Evolutionary conservation across 1,140 invertebrate genomes (phyloP).

Genomic region (Protaetia brevitarsis): DNA sequence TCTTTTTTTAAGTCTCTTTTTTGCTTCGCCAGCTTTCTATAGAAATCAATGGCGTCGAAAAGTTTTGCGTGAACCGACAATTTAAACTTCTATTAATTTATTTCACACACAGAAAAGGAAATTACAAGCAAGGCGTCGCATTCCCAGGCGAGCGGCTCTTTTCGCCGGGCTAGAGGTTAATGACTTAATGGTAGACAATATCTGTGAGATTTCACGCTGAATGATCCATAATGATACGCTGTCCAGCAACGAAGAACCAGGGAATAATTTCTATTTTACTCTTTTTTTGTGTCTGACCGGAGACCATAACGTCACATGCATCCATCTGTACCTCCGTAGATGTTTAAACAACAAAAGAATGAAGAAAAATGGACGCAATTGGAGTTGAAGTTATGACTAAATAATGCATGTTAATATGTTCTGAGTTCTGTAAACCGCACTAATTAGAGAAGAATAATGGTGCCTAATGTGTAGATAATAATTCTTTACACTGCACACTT

Average conservation of each 20-base stretch:
- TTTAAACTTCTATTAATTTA: constrained; percentile 17
- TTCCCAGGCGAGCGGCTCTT: background rate
- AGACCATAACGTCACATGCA: constrained; percentile 18
- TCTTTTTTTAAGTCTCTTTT: background rate
- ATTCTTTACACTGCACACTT: too few species aligned
- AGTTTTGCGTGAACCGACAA: background rate
- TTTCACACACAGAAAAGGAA: constrained; percentile 12
- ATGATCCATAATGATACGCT: constrained; percentile 33
- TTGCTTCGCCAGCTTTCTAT: background rate
- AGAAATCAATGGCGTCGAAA: background rate
- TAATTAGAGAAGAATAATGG: too few species aligned
- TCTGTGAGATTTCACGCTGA: constrained; percentile 37
- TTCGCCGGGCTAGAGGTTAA: constrained; percentile 31
- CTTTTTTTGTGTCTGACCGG: constrained; percentile 18
- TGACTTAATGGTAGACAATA: constrained; percentile 37
- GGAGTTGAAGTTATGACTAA: too few species aligned
- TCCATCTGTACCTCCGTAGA: background rate
- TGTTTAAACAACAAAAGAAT: background rate
- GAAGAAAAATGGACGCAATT: background rate
- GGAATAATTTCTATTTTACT: constrained; percentile 14
- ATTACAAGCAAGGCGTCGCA: constrained; percentile 1
- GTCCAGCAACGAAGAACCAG: constrained; percentile 24
- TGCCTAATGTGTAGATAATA: too few species aligned
- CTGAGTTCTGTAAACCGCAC: too few species aligned
- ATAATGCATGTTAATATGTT: too few species aligned